Evolutionary conservation across 2,113 vertebrate genomes (phyloP).

Genomic region (Ondatra zibethicus): DNA sequence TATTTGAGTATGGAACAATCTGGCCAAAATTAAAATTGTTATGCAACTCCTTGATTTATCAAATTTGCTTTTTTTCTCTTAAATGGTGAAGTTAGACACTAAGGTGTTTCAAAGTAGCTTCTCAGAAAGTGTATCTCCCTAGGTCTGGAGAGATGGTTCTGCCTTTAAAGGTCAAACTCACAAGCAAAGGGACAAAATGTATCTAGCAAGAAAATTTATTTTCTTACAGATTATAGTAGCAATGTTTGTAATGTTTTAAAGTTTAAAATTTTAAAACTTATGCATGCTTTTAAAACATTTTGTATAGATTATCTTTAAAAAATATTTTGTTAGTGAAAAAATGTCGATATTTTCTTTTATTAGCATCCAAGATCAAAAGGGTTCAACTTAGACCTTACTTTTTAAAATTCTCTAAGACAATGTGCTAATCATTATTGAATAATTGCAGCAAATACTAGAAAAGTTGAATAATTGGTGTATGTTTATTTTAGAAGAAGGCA

Average conservation of each 20-base stretch:
- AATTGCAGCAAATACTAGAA: conserved; percentile 57
- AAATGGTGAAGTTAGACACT: background rate
- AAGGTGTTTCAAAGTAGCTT: conserved; percentile 57
- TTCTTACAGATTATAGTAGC: conserved; percentile 50
- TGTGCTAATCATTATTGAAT: conserved; percentile 39
- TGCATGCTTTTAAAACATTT: conserved; percentile 56
- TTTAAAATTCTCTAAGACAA: background rate
- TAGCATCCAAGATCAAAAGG: conserved; percentile 12
- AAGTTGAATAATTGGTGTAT: conserved; percentile 48
- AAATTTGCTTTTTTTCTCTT: background rate
- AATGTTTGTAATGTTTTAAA: conserved; percentile 37
- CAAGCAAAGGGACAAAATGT: background rate
- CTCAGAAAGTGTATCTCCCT: background rate
- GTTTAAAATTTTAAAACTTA: conserved; percentile 30
- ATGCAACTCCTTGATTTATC: background rate
- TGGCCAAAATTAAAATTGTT: background rate
- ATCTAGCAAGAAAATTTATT: conserved; percentile 41
- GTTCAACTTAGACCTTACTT: background rate
- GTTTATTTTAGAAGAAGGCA: conserved; percentile 1
- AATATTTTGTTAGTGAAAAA: conserved; percentile 14
- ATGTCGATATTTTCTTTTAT: background rate
- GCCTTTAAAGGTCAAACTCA: background rate
- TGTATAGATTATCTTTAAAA: background rate
- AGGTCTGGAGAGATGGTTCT: background rate
- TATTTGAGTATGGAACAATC: background rate